These are phyloP conservation scores for Heliconius melpomene DNA, from an alignment of 1,140 invertebrate genomes.

Conservation along the genomic window DNA sequence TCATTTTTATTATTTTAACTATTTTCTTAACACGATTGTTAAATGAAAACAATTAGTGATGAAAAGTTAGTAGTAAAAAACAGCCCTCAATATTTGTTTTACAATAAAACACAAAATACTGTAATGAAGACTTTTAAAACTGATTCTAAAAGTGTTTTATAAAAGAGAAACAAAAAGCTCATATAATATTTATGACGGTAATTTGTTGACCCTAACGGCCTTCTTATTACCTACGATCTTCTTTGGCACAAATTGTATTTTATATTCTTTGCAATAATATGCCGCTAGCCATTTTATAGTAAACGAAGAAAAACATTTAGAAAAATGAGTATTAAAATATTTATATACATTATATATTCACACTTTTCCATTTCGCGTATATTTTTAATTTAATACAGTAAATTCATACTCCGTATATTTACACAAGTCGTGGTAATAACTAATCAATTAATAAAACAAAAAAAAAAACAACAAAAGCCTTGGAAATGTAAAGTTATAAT, in stretches of 20 bases:
- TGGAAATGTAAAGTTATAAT: conserved; percentile 21
- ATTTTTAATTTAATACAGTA: neutral
- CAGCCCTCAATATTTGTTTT: neutral
- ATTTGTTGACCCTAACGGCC: conserved; percentile 33
- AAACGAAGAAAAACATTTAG: conserved; percentile 6
- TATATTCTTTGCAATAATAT: conserved; percentile 11
- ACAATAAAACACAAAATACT: neutral
- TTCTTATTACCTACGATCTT: conserved; percentile 38
- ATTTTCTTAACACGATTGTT: neutral
- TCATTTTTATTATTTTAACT: neutral
- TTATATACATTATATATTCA: conserved; percentile 18
- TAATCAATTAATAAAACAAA: conserved; percentile 12
- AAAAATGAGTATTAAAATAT: neutral
- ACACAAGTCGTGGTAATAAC: neutral
- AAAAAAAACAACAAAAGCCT: neutral
- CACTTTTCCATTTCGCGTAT: neutral
- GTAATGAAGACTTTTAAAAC: conserved; percentile 3
- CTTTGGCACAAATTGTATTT: conserved; percentile 48
- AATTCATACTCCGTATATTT: neutral
- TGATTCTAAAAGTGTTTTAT: conserved; percentile 26
- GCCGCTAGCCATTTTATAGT: conserved; percentile 6
- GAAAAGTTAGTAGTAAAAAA: neutral
- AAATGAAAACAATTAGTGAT: neutral
- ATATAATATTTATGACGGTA: conserved; percentile 36
- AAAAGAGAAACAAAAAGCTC: conserved; percentile 34